Evolutionary conservation across 2,888 invertebrate genomes (phyloP).

Genomic region (Mesorhabditis sp.): DNA sequence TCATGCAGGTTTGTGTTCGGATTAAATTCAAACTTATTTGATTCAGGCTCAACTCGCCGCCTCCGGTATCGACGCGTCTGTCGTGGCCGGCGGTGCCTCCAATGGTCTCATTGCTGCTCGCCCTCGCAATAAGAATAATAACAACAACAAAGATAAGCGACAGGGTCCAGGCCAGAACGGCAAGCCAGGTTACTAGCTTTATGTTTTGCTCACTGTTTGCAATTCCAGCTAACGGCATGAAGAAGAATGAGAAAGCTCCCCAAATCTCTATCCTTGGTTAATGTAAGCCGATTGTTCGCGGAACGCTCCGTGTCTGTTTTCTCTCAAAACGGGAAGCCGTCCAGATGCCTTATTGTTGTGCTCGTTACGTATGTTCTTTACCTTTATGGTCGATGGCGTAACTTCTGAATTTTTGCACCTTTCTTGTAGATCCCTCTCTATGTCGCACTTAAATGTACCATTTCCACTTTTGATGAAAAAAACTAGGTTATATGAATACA

Average conservation of each 20-base stretch:
- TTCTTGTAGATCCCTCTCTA: no score
- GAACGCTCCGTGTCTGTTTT: neutral
- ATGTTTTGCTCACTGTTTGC: neutral
- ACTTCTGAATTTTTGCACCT: no score
- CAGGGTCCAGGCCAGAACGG: neutral
- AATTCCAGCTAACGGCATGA: neutral
- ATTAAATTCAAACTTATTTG: slow-evolving; percentile 3
- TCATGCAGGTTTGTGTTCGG: slow-evolving; percentile 25
- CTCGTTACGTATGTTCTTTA: no score
- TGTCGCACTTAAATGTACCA: no score
- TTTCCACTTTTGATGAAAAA: no score
- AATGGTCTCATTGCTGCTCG: neutral
- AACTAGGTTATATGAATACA: no score
- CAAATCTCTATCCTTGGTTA: neutral
- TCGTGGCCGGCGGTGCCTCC: slow-evolving; percentile 16
- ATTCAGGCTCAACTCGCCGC: slow-evolving; percentile 28
- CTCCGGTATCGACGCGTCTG: slow-evolving; percentile 36
- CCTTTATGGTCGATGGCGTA: no score
- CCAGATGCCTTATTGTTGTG: neutral
- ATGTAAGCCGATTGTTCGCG: neutral
- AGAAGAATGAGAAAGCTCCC: slow-evolving; percentile 4
- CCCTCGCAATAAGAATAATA: neutral
- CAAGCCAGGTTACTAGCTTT: neutral
- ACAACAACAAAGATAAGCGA: neutral
- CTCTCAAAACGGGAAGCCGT: neutral